phyloP scores from a whole-genome alignment of 1,140 invertebrate genomes.

The Drosophila ironensis region DNA sequence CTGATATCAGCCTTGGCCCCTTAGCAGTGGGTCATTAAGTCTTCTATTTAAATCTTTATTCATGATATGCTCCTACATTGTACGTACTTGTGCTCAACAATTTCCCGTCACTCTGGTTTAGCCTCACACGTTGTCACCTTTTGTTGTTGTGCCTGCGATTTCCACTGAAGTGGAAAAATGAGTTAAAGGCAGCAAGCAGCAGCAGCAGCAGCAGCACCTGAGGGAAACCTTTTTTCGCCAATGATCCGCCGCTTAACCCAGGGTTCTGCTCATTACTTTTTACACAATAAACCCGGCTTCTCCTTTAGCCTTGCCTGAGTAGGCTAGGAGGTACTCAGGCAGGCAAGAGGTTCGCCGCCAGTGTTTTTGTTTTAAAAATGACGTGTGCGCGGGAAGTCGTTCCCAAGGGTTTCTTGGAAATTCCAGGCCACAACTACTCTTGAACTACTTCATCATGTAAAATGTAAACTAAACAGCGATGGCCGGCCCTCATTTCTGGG shows the following conservation, averaged over 20 bases:
- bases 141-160: slow-evolving; percentile 37
- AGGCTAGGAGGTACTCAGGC: too few relatives aligned
- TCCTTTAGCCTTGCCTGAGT: not conserved
- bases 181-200: slow-evolving; percentile 23
- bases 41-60: slow-evolving; percentile 28
- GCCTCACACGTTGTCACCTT: slow-evolving; percentile 45
- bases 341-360: too few relatives aligned
- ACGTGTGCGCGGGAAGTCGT: slow-evolving; percentile 36
- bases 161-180: slow-evolving; percentile 59
- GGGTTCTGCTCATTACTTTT: slow-evolving; percentile 22
- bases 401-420: slow-evolving; percentile 42
- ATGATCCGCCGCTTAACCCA: slow-evolving; percentile 14
- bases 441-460: slow-evolving; percentile 55
- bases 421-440: slow-evolving; percentile 35
- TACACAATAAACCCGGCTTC: slow-evolving; percentile 13
- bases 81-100: slow-evolving; percentile 3
- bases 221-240: slow-evolving; percentile 27
- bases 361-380: slow-evolving; percentile 7
- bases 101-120: slow-evolving; percentile 51
- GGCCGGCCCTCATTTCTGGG: too few relatives aligned
- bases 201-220: slow-evolving; percentile 18
- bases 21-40: not conserved
- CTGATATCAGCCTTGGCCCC: too few relatives aligned
- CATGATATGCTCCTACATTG: not conserved
- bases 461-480: slow-evolving; percentile 43